phyloP scores from a whole-genome alignment of 2,797 vertebrate genomes.

The Lophotriccus pileatus region DNA sequence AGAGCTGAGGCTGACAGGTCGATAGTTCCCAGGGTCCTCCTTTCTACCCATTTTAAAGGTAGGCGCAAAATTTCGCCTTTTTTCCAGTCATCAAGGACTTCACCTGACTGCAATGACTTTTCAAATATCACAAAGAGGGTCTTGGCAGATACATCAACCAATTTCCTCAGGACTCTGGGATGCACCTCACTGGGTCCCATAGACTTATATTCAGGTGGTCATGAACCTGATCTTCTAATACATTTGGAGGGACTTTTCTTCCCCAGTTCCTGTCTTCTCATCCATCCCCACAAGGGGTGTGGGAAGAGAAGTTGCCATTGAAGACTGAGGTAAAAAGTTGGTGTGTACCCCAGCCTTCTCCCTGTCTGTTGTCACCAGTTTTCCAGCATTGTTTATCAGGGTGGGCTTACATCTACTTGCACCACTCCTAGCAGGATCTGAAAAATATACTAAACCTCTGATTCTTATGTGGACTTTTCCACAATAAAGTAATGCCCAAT shows the following conservation, averaged over 20 bases:
- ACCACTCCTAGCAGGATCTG: neutral
- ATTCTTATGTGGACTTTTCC: neutral
- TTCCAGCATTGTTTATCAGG: rapidly evolving
- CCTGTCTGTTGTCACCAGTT: neutral
- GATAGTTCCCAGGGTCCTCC: neutral
- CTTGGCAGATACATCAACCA: neutral
- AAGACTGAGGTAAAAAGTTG: neutral
- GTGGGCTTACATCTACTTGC: neutral
- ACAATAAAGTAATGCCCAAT: neutral
- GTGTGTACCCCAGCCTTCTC: neutral
- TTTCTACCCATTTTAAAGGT: neutral
- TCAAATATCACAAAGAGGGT: neutral
- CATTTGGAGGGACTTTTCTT: neutral
- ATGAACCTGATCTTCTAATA: neutral
- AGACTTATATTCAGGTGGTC: neutral
- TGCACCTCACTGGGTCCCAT: rapidly evolving
- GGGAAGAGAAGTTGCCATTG: neutral
- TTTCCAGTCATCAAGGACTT: neutral
- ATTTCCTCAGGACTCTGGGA: neutral
- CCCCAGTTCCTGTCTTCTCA: too few relatives aligned
- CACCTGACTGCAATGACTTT: neutral
- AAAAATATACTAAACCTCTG: neutral
- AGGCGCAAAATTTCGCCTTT: neutral
- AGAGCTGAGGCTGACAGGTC: neutral
- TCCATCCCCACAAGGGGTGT: too few relatives aligned